These are phyloP conservation scores for Dryobota labecula DNA, from an alignment of 2,888 invertebrate genomes.

Conservation along the genomic window DNA sequence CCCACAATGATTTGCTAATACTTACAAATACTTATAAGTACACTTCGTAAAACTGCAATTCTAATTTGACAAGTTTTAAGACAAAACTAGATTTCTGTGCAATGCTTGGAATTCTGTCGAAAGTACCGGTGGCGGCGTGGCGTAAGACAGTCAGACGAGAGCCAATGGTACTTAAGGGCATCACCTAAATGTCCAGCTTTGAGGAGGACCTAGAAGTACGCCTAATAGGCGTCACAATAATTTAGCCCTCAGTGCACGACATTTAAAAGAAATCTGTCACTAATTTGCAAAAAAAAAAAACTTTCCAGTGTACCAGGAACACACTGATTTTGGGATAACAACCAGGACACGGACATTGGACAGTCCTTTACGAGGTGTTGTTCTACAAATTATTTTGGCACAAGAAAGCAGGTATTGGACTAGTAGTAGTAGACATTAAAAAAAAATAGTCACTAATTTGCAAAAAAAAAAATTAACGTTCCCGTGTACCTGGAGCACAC, in stretches of 20 bases:
- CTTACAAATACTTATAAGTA: neutral
- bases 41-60: conserved; percentile 15
- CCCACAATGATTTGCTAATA: neutral
- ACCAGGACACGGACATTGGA: too few relatives aligned
- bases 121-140: neutral
- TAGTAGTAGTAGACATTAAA: too few relatives aligned
- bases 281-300: neutral
- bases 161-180: neutral
- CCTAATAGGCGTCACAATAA: neutral
- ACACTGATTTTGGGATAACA: neutral
- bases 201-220: too few relatives aligned
- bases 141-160: neutral
- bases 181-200: neutral
- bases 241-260: neutral
- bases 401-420: too few relatives aligned
- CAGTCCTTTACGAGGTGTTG: neutral
- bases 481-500: neutral
- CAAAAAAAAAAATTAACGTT: neutral
- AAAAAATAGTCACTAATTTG: neutral
- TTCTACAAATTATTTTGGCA: neutral
- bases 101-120: neutral
- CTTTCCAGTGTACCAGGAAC: neutral
- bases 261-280: neutral
- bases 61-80: conserved; percentile 4
- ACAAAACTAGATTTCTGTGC: conserved; percentile 7